Conservation (phyloP, 1,140 invertebrate species). For the Kradibia gibbosae region DNA sequence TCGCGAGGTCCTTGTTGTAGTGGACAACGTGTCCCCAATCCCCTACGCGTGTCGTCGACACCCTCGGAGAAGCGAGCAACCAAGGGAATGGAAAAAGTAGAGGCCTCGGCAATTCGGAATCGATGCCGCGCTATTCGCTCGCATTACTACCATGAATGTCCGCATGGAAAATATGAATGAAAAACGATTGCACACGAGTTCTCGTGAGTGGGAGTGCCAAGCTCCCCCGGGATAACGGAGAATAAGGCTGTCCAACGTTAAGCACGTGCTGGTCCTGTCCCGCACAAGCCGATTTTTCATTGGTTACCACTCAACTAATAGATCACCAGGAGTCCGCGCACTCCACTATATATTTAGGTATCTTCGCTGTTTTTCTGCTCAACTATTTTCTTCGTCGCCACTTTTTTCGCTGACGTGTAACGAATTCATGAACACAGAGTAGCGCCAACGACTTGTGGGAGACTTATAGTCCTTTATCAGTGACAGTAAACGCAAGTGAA, state of each 20-base stretch:
- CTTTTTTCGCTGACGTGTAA: constrained; percentile 6
- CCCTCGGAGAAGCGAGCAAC: too few species aligned
- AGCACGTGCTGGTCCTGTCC: constrained; percentile 56
- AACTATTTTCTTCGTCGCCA: background rate
- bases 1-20: constrained; percentile 39
- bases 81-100: constrained; percentile 7
- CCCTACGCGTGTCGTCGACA: too few species aligned
- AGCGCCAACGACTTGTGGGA: constrained; percentile 5
- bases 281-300: constrained; percentile 47
- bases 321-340: background rate
- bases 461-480: background rate
- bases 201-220: constrained; percentile 45
- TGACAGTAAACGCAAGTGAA: background rate
- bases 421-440: background rate
- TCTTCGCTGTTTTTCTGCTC: background rate
- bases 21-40: too few species aligned
- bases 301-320: constrained; percentile 23
- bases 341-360: background rate
- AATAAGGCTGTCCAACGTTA: constrained; percentile 34
- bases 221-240: constrained; percentile 56
- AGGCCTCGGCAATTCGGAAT: constrained; percentile 67
- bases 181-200: constrained; percentile 65
- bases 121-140: constrained; percentile 62
- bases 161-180: constrained; percentile 71
- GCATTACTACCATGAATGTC: constrained; percentile 64